Base-by-base conservation (phyloP, 35 echinoderm and acorn worm genomes). In the Strongylocentrotus purpuratus region DNA sequence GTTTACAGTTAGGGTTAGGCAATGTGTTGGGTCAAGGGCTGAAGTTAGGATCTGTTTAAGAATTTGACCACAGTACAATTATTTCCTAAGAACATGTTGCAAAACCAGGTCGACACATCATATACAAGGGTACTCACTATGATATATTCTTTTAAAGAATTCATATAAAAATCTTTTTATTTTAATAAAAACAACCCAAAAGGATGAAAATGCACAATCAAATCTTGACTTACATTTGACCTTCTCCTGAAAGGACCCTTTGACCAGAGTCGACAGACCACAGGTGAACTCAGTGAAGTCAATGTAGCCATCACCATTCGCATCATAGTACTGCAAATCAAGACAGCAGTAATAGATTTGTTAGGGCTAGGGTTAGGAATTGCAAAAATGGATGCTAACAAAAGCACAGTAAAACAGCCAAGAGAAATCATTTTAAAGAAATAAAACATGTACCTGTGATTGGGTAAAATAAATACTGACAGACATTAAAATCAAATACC, bases 261-360 rank as follows among this genome's bases (percentile, higher is more conserved):
- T 99, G 33, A 99, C 96, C 31, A 97, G 92, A 0, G 97, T 94
- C 5, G 97, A 99, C 35, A 99, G 96, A 1, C 98, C 98, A 28
- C 50, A 86, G 9, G 97, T 95, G 89, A 98, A 97, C 95, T 99
- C 98, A 33, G 88, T 45, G 91, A 99, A 99, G 85, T 99, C 96
- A 94, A 99, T 99, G 33, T 98, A 95, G 17, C 97, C 98, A 95
- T 99, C 98, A 46, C 95, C 98, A 95, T 99, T 97, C 9, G 95
- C 95, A 97, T 99, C 98, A 88, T 99, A 99, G 93, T 97, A 99
- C 98, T 99, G 96, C 35, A 47, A 93, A 93, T 92, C 7, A 95
- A 20, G 90, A 47, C 20, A 35, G 25, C 33, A 96, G 88, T 41
- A 93, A 88, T 31, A n/a, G 28, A 78, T 78, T 31, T 6, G 22